phyloP scores from a whole-genome alignment of 1,140 invertebrate genomes.

The Lysiphlebus fabarum region DNA sequence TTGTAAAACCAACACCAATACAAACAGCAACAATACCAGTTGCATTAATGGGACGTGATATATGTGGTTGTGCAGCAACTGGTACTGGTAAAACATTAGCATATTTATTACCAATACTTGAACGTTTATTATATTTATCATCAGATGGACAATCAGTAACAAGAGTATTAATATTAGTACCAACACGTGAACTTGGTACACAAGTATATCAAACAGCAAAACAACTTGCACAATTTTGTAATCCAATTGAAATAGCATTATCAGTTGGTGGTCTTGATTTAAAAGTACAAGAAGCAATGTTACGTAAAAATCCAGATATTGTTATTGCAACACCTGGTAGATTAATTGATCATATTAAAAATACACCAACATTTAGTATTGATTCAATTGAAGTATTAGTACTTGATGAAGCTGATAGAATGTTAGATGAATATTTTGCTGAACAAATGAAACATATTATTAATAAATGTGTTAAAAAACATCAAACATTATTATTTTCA shows the following conservation, averaged over 20 bases:
- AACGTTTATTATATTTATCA: constrained; percentile 85
- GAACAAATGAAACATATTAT: constrained; percentile 98
- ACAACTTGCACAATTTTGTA: constrained; percentile 87
- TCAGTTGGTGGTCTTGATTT: too few species aligned
- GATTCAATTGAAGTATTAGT: constrained; percentile 91
- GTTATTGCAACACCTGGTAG: constrained; percentile 97
- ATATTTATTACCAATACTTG: constrained; percentile 96
- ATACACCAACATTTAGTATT: constrained; percentile 88
- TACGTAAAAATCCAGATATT: constrained; percentile 90
- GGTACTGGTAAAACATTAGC: constrained; percentile 99
- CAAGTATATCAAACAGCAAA: constrained; percentile 93
- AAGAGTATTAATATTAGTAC: constrained; percentile 89
- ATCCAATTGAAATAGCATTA: too few species aligned
- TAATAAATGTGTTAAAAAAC: constrained; percentile 81
- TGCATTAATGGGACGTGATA: too few species aligned
- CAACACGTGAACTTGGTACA: constrained; percentile 93
- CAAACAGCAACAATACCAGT: too few species aligned
- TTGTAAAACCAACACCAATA: constrained; percentile 96
- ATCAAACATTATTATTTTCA: constrained; percentile 97
- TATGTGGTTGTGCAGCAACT: too few species aligned
- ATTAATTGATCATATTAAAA: constrained; percentile 95
- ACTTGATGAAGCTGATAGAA: constrained; percentile 93
- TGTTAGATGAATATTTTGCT: constrained; percentile 97
- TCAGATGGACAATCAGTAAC: constrained; percentile 65
- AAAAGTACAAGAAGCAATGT: too few species aligned